Evolutionary conservation across 2,797 vertebrate species (phyloP), one percentile per base, ranked within the genome.

Genomic region (Hydrocynus forskahlii): DNA sequence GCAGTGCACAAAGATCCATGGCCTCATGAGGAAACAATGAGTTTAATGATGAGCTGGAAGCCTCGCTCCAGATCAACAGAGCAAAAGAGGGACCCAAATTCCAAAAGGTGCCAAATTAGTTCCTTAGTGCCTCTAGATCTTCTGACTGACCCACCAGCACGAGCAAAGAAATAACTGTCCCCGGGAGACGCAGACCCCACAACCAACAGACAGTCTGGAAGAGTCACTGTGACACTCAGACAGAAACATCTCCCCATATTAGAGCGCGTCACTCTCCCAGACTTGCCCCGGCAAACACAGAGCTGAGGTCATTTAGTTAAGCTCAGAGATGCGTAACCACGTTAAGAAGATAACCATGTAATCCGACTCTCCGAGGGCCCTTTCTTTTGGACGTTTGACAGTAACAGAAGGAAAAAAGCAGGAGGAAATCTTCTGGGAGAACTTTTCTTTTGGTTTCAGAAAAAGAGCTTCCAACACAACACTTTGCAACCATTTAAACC

Each of bases 331-430:
- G 63, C 35, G 63, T 66, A 69, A 69, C 67, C 19, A 69, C 5
- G n/a, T 69, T 69, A 69, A 69, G 45, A 50, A 69, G 67, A 69
- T 69, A 50, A 48, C 43, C 12, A 21, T 67, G n/a, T 66, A 66
- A 66, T 66, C 63, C 35, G 1, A 38, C 6, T 40, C 17, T 66
- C 63, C 2, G 17, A 48, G 67, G 63, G 54, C 16, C 4, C 4
- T 57, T n/a, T 57, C 19, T 19, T 14, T 17, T 62, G 23, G 12
- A 16, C 59, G 29, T 38, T 64, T 64, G 62, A 17, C 38, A 64
- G 13, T 23, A 62, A 29, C 59, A 62, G 59, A 4, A 29, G 23
- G 4, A 35, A 35, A 17, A 54, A n/a, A n/a, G 17, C 19, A 13
- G 13, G 3, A 14, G 48, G 9, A 19, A 6, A n/a, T 57, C 19